Evolutionary conservation across 2,888 invertebrate species (phyloP).

Genomic region (Celastrina argiolus): DNA sequence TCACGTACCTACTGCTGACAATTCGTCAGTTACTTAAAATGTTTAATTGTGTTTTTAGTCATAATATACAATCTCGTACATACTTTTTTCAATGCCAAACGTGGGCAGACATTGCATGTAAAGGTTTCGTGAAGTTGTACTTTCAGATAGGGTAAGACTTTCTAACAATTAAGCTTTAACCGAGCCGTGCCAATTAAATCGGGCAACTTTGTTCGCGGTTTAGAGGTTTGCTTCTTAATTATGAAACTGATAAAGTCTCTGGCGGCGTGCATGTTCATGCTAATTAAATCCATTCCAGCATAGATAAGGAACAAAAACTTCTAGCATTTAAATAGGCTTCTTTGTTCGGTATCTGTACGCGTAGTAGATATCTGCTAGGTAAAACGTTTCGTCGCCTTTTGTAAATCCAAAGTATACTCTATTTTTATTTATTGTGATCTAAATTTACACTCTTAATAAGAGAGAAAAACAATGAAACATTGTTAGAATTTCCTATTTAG

Average conservation of each 20-base stretch:
- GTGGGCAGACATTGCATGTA: not conserved
- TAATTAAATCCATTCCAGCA: slow-evolving; percentile 47
- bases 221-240: slow-evolving; percentile 42
- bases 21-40: no score
- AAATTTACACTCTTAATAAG: no score
- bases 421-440: no score
- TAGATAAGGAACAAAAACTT: slow-evolving; percentile 30
- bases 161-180: slow-evolving; percentile 19
- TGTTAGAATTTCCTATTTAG: no score
- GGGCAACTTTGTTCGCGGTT: slow-evolving; percentile 25
- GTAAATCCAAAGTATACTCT: no score
- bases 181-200: slow-evolving; percentile 13
- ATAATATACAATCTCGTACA: no score
- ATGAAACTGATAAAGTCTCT: slow-evolving; percentile 53
- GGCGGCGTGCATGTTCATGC: slow-evolving; percentile 42
- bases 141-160: not conserved
- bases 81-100: no score
- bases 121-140: not conserved
- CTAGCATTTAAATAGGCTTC: slow-evolving; percentile 19
- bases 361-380: not conserved
- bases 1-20: no score
- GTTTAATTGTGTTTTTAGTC: no score
- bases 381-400: not conserved
- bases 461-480: no score
- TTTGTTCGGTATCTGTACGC: slow-evolving; percentile 16